Evolutionary conservation across 2,888 invertebrate genomes (phyloP).

Genomic region (Pandemis heparana): DNA sequence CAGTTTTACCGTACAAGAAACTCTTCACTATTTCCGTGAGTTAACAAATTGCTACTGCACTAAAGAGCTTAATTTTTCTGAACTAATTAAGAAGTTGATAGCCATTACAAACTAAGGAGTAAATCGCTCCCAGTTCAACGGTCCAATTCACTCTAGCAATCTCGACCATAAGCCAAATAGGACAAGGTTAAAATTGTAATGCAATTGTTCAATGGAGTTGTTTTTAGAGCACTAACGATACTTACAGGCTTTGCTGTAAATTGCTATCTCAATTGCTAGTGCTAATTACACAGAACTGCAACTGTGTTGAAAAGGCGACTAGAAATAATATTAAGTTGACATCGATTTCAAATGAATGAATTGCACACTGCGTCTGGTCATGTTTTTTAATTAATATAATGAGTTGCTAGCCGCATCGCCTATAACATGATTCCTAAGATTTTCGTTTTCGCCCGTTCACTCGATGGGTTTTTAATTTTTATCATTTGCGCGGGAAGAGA

Average conservation of each 20-base stretch:
- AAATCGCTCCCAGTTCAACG: not conserved
- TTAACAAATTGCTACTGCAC: not conserved
- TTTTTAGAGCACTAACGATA: constrained; percentile 4
- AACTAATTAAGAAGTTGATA: constrained; percentile 14
- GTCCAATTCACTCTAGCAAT: too few species aligned
- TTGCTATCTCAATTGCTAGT: not conserved
- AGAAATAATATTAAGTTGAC: too few species aligned
- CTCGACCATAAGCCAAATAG: not conserved
- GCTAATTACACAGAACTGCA: not conserved
- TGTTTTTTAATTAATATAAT: too few species aligned
- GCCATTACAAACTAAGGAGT: not conserved
- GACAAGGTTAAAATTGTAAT: not conserved
- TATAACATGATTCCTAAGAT: too few species aligned
- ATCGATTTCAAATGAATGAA: too few species aligned
- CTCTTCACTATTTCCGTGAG: not conserved
- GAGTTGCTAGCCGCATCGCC: too few species aligned
- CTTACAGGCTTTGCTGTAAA: not conserved
- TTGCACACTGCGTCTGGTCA: too few species aligned
- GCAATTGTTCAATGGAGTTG: not conserved
- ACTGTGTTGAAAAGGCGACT: not conserved
- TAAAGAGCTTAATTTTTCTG: not conserved
- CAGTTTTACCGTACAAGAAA: not conserved
- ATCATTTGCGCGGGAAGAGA: too few species aligned
- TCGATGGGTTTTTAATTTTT: too few species aligned
- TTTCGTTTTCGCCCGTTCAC: too few species aligned